Conservation (phyloP, 2,888 invertebrate genomes). For the Candidula unifasciata region DNA sequence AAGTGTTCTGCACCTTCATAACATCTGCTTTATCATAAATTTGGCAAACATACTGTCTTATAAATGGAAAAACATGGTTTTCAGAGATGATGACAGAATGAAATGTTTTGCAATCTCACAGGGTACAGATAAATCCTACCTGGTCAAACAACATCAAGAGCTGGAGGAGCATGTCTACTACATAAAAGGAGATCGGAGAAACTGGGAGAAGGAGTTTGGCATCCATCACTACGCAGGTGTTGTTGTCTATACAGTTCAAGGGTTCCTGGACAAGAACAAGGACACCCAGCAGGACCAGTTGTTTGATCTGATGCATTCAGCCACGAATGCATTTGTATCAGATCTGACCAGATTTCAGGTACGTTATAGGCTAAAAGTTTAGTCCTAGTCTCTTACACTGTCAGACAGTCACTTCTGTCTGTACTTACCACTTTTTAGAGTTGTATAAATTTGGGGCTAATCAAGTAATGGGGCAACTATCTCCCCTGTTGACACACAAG, state of each 20-base stretch:
- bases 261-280: conserved; percentile 74
- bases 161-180: conserved; percentile 67
- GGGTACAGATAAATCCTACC: conserved; percentile 72
- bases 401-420: too few species aligned
- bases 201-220: conserved; percentile 72
- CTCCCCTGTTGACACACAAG: too few species aligned
- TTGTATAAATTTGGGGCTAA: too few species aligned
- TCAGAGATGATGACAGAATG: too few species aligned
- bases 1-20: too few species aligned
- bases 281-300: conserved; percentile 73
- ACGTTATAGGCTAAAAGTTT: not conserved
- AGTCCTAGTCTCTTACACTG: not conserved
- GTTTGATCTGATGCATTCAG: conserved; percentile 72
- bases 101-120: conserved; percentile 39
- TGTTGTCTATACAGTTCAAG: conserved; percentile 69
- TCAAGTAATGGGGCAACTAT: too few species aligned
- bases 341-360: conserved; percentile 74
- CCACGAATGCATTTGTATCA: conserved; percentile 67
- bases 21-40: too few species aligned
- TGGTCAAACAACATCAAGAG: conserved; percentile 70
- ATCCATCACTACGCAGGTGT: conserved; percentile 72
- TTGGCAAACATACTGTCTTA: too few species aligned
- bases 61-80: too few species aligned
- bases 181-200: conserved; percentile 70
- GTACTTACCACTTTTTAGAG: too few species aligned